phyloP scores from a whole-genome alignment of 2,113 vertebrate species.

The Panthera leo region DNA sequence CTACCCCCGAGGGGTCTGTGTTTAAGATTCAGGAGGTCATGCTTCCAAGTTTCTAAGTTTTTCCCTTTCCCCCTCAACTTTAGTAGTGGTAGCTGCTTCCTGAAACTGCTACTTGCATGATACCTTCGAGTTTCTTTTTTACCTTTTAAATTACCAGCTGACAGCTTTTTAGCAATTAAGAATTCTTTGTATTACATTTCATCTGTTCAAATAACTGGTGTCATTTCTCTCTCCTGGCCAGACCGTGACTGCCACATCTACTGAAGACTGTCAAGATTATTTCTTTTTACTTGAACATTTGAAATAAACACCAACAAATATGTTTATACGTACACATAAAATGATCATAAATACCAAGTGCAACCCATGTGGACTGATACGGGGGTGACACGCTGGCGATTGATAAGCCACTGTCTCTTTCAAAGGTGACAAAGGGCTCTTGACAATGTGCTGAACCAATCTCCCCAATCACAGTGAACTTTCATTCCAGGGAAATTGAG shows the following conservation, averaged over 20 bases:
- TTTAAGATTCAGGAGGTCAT: background rate
- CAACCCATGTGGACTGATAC: no score
- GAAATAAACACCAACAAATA: background rate
- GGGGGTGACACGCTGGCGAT: accelerated
- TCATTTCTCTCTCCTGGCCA: background rate
- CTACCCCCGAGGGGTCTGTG: background rate
- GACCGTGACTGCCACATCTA: background rate
- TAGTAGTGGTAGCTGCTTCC: background rate
- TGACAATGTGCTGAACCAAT: background rate
- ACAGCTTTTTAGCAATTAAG: background rate
- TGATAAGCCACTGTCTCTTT: background rate
- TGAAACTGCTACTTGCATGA: background rate
- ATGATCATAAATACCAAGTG: background rate
- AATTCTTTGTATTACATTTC: background rate
- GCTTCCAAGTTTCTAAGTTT: background rate
- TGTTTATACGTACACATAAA: background rate
- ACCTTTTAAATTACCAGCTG: background rate
- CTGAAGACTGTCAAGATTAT: background rate
- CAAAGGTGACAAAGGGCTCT: background rate
- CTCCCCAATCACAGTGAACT: background rate
- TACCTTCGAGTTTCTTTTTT: background rate
- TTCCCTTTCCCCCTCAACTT: background rate
- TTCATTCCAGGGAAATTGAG: background rate
- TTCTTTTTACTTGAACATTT: background rate
- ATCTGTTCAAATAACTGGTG: background rate